Conservation (phyloP, 2,888 invertebrate genomes). For the Phania funesta region DNA sequence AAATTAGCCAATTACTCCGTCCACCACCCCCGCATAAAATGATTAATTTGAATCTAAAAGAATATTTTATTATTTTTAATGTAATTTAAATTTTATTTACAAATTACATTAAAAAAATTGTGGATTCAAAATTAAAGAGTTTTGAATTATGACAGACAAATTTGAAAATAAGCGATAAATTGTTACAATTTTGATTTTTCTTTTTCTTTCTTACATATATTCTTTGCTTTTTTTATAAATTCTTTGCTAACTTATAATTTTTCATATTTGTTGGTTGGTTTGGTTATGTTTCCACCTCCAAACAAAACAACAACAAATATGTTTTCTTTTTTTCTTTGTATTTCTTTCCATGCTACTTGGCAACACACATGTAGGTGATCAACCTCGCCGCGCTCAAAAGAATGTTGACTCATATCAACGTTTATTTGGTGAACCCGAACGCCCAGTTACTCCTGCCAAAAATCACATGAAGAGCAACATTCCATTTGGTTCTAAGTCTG, state of each 20-base stretch:
- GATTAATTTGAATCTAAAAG: too few relatives aligned
- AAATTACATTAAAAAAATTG: too few relatives aligned
- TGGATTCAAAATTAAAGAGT: too few relatives aligned
- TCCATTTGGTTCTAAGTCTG: conserved; percentile 80
- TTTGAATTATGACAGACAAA: too few relatives aligned
- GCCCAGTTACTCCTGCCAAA: conserved; percentile 81
- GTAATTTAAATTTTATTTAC: too few relatives aligned
- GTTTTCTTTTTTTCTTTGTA: conserved; percentile 4
- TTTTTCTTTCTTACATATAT: background rate
- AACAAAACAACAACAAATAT: conserved; percentile 54
- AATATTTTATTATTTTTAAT: too few relatives aligned
- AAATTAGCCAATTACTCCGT: too few relatives aligned
- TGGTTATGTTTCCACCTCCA: background rate
- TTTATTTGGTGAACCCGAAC: conserved; percentile 82
- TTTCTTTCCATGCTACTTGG: background rate
- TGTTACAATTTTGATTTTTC: background rate
- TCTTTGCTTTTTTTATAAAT: background rate
- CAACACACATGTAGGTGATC: conserved; percentile 73
- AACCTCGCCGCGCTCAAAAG: conserved; percentile 78
- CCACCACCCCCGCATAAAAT: too few relatives aligned
- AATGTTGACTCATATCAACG: conserved; percentile 82
- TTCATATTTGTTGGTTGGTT: conserved; percentile 31
- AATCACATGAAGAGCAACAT: conserved; percentile 83
- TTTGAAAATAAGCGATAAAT: background rate
- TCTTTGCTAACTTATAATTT: conserved; percentile 15